Evolutionary conservation across 2,113 vertebrate genomes (phyloP).

Genomic region (Genyomyrus donnyi): DNA sequence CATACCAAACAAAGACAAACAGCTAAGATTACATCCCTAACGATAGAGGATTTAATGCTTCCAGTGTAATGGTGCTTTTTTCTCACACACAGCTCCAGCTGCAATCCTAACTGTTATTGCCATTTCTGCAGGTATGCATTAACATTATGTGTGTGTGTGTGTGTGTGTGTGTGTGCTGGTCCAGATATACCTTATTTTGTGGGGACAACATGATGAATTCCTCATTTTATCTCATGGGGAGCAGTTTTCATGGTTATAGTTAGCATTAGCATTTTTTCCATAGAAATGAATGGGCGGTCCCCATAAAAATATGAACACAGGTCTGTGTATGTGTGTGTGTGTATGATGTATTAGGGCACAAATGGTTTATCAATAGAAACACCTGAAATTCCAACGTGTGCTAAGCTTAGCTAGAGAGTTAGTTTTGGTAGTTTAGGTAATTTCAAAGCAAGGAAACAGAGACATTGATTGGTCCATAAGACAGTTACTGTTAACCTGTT

Average conservation of each 20-base stretch:
- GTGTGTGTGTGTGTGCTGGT: neutral
- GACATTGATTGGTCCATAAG: neutral
- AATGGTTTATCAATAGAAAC: neutral
- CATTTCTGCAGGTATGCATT: neutral
- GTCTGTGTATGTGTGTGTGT: neutral
- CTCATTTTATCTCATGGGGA: too few species aligned
- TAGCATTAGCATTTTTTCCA: neutral
- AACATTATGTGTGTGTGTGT: neutral
- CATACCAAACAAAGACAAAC: neutral
- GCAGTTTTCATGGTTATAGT: neutral
- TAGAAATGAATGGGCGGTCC: neutral
- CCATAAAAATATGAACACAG: neutral
- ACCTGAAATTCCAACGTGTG: neutral
- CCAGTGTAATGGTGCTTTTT: neutral
- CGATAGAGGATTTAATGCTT: neutral
- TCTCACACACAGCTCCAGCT: neutral
- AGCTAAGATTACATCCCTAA: neutral
- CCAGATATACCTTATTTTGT: neutral
- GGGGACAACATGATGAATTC: neutral
- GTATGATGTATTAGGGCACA: neutral
- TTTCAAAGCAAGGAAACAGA: neutral
- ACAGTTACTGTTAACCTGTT: neutral
- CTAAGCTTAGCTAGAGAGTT: neutral
- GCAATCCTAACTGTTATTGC: neutral
- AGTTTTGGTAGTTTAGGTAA: neutral